Conservation (phyloP, 1,140 invertebrate species). For the Pseudobourletiella spinata region DNA sequence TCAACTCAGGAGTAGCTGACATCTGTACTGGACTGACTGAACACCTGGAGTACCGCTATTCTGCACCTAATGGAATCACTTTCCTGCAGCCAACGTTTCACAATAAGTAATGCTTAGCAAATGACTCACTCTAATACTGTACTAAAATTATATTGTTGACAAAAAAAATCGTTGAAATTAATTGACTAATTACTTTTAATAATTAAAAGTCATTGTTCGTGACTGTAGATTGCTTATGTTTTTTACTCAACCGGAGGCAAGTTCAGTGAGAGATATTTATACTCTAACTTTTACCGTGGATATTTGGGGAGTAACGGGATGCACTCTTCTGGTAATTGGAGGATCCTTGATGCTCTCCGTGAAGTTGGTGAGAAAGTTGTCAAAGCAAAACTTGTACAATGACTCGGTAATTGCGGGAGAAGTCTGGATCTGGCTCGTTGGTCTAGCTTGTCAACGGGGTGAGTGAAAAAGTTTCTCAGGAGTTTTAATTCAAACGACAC, state of each 20-base stretch:
- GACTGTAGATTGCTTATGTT: too few species aligned
- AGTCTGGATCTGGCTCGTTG: too few species aligned
- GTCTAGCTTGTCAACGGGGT: too few species aligned
- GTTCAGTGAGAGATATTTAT: neutral
- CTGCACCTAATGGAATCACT: neutral
- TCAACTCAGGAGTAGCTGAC: slow-evolving; percentile 7
- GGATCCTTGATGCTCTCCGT: neutral
- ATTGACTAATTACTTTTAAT: too few species aligned
- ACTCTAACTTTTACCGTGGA: neutral
- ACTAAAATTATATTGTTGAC: too few species aligned
- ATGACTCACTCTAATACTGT: neutral
- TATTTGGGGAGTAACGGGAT: neutral
- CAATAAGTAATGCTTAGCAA: slow-evolving; percentile 4
- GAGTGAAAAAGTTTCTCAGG: too few species aligned
- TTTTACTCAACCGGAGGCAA: slow-evolving; percentile 11
- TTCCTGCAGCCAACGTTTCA: slow-evolving; percentile 13
- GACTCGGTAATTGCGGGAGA: too few species aligned
- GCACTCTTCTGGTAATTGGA: neutral
- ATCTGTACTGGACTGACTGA: slow-evolving; percentile 9
- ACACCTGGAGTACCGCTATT: neutral
- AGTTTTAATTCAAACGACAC: too few species aligned
- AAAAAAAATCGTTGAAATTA: too few species aligned
- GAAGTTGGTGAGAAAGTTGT: neutral
- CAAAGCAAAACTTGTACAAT: too few species aligned
- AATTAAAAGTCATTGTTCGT: neutral